Conservation (phyloP, 2,797 vertebrate species). For the Lemur catta region DNA sequence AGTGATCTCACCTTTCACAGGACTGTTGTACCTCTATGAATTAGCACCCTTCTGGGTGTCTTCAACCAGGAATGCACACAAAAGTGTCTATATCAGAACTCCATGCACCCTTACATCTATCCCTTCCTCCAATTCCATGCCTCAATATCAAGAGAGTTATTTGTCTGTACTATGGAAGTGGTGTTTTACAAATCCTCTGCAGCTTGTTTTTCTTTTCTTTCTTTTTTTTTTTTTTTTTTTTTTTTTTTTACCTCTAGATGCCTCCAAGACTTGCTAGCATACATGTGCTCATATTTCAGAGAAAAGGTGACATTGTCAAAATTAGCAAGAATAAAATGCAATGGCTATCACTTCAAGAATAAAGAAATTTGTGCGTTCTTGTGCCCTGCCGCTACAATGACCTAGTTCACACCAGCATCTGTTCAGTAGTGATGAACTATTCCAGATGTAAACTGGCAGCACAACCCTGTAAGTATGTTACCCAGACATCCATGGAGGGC, state of each 20-base stretch:
- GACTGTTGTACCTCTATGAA: constrained; percentile 75
- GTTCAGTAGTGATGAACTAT: constrained; percentile 65
- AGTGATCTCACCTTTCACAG: constrained; percentile 81
- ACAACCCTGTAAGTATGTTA: constrained; percentile 24
- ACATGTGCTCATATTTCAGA: constrained; percentile 61
- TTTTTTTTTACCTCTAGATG: constrained; percentile 58
- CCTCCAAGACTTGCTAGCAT: constrained; percentile 45
- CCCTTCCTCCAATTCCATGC: background rate
- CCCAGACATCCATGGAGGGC: constrained; percentile 46
- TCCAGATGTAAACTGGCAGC: constrained; percentile 77
- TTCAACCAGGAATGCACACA: constrained; percentile 75
- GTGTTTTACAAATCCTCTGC: constrained; percentile 17
- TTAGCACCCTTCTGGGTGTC: constrained; percentile 78
- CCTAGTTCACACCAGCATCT: constrained; percentile 82
- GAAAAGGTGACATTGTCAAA: constrained; percentile 70
- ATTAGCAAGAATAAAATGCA: constrained; percentile 79
- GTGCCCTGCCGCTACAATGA: constrained; percentile 71
- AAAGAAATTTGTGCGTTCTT: constrained; percentile 65
- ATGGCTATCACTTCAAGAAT: constrained; percentile 65
- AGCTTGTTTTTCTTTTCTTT: background rate
- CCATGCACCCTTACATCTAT: rapidly evolving
- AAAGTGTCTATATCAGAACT: constrained; percentile 53
- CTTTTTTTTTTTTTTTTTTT: too few relatives aligned
- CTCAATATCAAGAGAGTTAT: constrained; percentile 1
- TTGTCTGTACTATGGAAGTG: background rate